Evolutionary conservation across 1,140 invertebrate species (phyloP).

Genomic region (Chironomus tepperi): DNA sequence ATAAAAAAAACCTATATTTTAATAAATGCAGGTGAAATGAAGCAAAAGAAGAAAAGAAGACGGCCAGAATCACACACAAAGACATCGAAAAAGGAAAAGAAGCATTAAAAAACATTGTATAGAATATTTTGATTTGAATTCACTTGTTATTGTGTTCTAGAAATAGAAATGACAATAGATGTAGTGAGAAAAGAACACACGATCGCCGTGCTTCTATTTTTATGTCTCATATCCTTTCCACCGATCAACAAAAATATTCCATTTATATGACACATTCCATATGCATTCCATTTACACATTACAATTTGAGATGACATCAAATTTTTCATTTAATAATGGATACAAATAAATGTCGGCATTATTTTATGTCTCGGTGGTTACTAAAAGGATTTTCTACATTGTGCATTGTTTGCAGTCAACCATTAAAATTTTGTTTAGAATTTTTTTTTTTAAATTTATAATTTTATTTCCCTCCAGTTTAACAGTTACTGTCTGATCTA

Average conservation of each 20-base stretch:
- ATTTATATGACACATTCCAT: background rate
- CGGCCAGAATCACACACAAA: background rate
- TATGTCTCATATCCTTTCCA: background rate
- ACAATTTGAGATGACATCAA: background rate
- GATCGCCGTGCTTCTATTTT: background rate
- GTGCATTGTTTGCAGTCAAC: background rate
- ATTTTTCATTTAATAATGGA: background rate
- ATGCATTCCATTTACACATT: background rate
- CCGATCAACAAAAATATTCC: background rate
- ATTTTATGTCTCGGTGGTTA: background rate
- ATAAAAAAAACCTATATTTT: background rate
- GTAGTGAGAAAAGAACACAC: background rate
- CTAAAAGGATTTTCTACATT: background rate
- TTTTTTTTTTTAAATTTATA: too few species aligned
- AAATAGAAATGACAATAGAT: background rate
- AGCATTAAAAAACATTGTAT: slow-evolving; percentile 5
- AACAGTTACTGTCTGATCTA: too few species aligned
- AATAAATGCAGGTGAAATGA: too few species aligned
- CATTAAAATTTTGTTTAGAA: background rate
- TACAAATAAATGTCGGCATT: background rate
- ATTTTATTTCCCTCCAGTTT: too few species aligned
- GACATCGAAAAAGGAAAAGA: slow-evolving; percentile 1
- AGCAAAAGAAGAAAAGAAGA: too few species aligned
- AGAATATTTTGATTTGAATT: slow-evolving; percentile 15
- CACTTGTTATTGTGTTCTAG: background rate